Conservation (phyloP, 2,113 vertebrate species). For the Ancistrus triradiatus region DNA sequence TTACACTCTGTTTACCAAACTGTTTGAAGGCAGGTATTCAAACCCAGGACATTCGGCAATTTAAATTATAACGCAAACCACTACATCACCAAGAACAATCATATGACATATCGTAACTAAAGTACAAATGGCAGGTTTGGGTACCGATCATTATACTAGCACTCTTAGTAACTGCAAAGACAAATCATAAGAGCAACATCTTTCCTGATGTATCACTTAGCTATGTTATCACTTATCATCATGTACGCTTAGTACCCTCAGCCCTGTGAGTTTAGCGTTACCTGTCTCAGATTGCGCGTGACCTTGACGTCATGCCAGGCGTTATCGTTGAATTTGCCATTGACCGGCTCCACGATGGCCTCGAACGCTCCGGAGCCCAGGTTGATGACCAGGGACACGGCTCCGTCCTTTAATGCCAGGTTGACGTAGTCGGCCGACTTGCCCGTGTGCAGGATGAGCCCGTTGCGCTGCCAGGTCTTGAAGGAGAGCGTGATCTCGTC, state of each 20-base stretch:
- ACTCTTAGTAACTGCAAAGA: too few relatives aligned
- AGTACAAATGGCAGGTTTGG: too few relatives aligned
- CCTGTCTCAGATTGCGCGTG: slow-evolving; percentile 97
- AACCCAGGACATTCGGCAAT: too few relatives aligned
- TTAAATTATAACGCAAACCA: too few relatives aligned
- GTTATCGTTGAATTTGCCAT: slow-evolving; percentile 98
- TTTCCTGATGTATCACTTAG: too few relatives aligned
- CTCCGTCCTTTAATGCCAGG: slow-evolving; percentile 94
- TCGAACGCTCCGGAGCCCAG: slow-evolving; percentile 96
- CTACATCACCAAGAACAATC: too few relatives aligned
- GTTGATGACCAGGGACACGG: slow-evolving; percentile 96
- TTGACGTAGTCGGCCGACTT: slow-evolving; percentile 98
- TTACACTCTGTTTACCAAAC: too few relatives aligned
- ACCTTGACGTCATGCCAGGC: slow-evolving; percentile 98
- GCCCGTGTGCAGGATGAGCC: slow-evolving; percentile 95
- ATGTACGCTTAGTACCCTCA: not conserved
- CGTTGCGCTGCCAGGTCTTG: slow-evolving; percentile 96
- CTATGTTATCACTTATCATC: too few relatives aligned
- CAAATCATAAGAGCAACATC: too few relatives aligned
- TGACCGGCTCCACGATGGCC: slow-evolving; percentile 95
- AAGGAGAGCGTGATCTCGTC: slow-evolving; percentile 97
- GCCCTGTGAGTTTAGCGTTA: slow-evolving; percentile 65
- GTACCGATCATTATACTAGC: too few relatives aligned
- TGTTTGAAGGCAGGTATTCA: too few relatives aligned
- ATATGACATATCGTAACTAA: too few relatives aligned